A percentile compares a stretch with the other conserved stretches of the same genome.
phyloP scores from a whole-genome alignment of 2,113 vertebrate genomes.

The Phylloscopus trochiloides region DNA sequence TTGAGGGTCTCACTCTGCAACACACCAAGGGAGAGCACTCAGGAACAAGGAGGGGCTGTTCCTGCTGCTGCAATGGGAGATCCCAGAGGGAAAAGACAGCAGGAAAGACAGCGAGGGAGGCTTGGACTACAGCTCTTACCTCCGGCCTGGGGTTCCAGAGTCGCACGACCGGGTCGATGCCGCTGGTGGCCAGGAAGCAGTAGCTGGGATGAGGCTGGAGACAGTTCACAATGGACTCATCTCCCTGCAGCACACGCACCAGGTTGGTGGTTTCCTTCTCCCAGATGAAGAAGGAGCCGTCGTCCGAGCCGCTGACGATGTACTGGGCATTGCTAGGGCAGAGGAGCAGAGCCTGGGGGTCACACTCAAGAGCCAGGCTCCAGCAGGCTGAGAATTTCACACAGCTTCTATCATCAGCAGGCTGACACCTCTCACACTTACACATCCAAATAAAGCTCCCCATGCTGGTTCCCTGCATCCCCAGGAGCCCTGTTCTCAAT shows the following conservation, averaged over 20 bases:
- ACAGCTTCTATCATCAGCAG: not conserved
- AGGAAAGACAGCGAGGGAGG: fast-evolving
- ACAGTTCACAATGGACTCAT: constrained; percentile 98
- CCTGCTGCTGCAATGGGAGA: not conserved
- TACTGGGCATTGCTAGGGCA: constrained; percentile 92
- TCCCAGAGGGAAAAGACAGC: fast-evolving
- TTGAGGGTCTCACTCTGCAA: constrained; percentile 87
- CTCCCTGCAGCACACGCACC: constrained; percentile 93
- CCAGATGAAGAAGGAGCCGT: constrained; percentile 99
- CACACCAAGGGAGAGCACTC: not conserved
- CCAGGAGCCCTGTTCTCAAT: not conserved
- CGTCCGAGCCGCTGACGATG: constrained; percentile 95
- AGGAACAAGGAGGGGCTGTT: not conserved
- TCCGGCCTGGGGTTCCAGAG: constrained; percentile 96
- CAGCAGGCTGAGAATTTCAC: not conserved
- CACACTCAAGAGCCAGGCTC: not conserved
- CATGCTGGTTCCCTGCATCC: not conserved
- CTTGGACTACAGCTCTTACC: constrained; percentile 62
- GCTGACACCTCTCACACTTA: not conserved
- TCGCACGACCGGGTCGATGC: constrained; percentile 94
- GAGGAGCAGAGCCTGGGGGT: not conserved
- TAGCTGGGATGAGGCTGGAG: constrained; percentile 96
- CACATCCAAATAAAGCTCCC: not conserved
- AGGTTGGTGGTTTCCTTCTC: constrained; percentile 98
- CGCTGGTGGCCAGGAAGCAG: constrained; percentile 97